These are phyloP conservation scores for Pseudomyrmex gracilis DNA, from an alignment of 1,140 invertebrate genomes.

Conservation along the genomic window DNA sequence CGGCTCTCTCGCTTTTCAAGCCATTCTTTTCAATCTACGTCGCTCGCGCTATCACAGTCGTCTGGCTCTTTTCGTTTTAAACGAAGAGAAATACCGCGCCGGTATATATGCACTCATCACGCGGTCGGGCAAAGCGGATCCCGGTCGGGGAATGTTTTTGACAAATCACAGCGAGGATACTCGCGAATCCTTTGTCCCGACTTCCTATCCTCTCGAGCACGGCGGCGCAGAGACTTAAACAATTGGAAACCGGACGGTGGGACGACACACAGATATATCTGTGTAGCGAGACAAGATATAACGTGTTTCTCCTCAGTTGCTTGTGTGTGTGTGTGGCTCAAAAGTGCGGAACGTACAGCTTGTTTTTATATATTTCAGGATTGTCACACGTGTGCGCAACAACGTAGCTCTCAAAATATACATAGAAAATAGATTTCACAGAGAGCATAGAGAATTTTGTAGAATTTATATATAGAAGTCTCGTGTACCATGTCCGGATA, in stretches of 20 bases:
- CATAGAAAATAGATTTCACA: no score
- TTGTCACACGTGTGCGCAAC: not conserved
- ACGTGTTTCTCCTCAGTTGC: not conserved
- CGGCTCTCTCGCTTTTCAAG: slow-evolving; percentile 5
- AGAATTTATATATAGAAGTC: no score
- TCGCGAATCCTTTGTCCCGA: slow-evolving; percentile 48
- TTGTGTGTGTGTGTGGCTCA: not conserved
- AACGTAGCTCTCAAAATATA: no score
- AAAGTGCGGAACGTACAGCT: not conserved
- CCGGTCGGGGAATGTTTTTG: slow-evolving; percentile 65
- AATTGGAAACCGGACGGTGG: slow-evolving; percentile 33
- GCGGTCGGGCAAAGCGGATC: slow-evolving; percentile 53
- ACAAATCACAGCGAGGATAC: slow-evolving; percentile 64
- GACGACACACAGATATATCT: not conserved
- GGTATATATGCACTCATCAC: slow-evolving; percentile 7
- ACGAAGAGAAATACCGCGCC: slow-evolving; percentile 10
- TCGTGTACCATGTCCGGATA: no score
- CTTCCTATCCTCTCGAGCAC: slow-evolving; percentile 30
- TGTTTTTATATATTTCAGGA: not conserved
- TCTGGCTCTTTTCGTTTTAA: slow-evolving; percentile 28
- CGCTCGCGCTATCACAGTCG: not conserved
- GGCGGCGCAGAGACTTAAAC: slow-evolving; percentile 35
- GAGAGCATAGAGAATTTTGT: no score
- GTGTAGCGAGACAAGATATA: slow-evolving; percentile 22
- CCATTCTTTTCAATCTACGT: slow-evolving; percentile 21